A percentile compares a stretch with the other conserved stretches of the same genome.
Evolutionary conservation across 2,113 vertebrate genomes (phyloP).

Genomic region (Siniperca chuatsi): DNA sequence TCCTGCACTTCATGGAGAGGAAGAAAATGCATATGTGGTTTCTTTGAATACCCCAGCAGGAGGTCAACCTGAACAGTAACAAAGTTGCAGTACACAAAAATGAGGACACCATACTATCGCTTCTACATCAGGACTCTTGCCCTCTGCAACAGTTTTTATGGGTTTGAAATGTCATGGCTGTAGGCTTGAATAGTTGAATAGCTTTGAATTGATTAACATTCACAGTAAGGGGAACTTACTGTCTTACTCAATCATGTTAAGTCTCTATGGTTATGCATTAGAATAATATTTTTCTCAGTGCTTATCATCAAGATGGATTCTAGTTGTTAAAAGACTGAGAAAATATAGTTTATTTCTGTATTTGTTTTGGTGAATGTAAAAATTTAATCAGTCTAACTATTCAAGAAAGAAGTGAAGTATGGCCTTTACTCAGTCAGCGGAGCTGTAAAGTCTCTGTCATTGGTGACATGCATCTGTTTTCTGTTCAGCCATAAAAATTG

Average conservation of each 20-base stretch:
- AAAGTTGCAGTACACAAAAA: constrained; percentile 60
- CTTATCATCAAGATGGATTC: constrained; percentile 63
- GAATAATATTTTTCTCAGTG: constrained; percentile 70
- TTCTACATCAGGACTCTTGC: constrained; percentile 61
- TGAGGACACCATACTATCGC: constrained; percentile 58
- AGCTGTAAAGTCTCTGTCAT: constrained; percentile 36
- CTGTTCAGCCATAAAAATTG: constrained; percentile 49
- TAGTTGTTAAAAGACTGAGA: constrained; percentile 39
- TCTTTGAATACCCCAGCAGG: constrained; percentile 45
- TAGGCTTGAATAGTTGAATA: constrained; percentile 83
- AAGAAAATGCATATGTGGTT: constrained; percentile 20
- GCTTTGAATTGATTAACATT: constrained; percentile 86
- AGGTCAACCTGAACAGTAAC: constrained; percentile 60
- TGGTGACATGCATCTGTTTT: constrained; percentile 54
- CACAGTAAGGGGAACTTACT: constrained; percentile 78
- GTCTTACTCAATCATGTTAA: constrained; percentile 81
- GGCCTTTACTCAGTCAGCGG: constrained; percentile 20
- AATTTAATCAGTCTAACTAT: constrained; percentile 35
- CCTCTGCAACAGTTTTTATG: constrained; percentile 78
- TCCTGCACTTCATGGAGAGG: not conserved
- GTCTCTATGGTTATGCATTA: constrained; percentile 76
- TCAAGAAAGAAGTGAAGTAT: constrained; percentile 6
- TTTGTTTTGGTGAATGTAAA: constrained; percentile 62
- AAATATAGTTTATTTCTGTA: constrained; percentile 41
- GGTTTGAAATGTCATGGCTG: constrained; percentile 84